phyloP scores from a whole-genome alignment of 2,797 vertebrate genomes.

The Chrysocyon brachyurus region DNA sequence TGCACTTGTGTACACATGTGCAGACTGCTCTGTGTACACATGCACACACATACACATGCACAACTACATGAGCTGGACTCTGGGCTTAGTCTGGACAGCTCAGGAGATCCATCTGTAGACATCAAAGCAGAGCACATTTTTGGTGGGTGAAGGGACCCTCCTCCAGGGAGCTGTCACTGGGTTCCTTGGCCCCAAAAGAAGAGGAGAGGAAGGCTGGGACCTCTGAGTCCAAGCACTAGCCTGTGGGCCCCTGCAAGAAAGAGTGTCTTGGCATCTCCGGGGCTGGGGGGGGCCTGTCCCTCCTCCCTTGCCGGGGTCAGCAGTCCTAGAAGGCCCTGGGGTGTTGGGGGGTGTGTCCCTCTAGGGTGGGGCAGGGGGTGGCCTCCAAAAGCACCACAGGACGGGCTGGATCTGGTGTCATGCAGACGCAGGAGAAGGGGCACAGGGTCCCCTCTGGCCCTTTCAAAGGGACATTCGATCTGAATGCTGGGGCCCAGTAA shows the following conservation, averaged over 20 bases:
- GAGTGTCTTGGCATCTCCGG: background rate
- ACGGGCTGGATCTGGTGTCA: constrained; percentile 74
- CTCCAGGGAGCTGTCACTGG: background rate
- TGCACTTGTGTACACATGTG: rapidly evolving
- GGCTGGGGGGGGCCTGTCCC: background rate
- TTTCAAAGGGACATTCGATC: constrained; percentile 82
- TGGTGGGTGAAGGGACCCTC: background rate
- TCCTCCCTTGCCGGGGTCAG: background rate
- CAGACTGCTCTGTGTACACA: background rate
- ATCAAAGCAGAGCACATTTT: background rate
- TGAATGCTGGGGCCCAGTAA: constrained; percentile 73
- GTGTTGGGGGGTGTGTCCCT: background rate
- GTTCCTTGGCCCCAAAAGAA: background rate
- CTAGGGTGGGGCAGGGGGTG: background rate
- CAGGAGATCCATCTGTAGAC: rapidly evolving
- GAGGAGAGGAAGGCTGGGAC: background rate
- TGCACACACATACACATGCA: rapidly evolving
- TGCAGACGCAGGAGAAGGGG: constrained; percentile 48
- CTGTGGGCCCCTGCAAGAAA: background rate
- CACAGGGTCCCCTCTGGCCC: constrained; percentile 60
- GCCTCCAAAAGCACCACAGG: background rate
- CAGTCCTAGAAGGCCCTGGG: background rate
- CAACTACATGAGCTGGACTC: rapidly evolving
- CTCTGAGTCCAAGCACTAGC: rapidly evolving
- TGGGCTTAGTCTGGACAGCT: rapidly evolving